Conservation (phyloP, 2,113 vertebrate genomes). For the Eolophus roseicapilla region DNA sequence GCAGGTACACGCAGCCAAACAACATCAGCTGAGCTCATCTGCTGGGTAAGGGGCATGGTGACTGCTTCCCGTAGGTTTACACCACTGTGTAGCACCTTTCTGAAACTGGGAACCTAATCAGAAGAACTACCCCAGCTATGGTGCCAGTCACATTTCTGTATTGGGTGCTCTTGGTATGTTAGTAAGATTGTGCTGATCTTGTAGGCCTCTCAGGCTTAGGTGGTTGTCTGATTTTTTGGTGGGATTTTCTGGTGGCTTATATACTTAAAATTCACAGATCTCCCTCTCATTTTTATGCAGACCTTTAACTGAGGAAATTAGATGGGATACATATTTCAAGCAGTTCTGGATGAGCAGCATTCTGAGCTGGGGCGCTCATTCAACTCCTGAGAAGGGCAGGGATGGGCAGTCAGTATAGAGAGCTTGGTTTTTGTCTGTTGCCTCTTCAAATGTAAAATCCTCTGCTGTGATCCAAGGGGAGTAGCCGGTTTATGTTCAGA, state of each 20-base stretch:
- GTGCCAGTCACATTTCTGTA: neutral
- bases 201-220: neutral
- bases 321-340: neutral
- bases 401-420: neutral
- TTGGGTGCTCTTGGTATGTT: neutral
- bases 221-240: neutral
- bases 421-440: neutral
- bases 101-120: neutral
- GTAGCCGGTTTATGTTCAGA: neutral
- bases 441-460: neutral
- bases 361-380: neutral
- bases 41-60: neutral
- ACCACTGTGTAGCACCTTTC: neutral
- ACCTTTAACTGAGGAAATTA: neutral
- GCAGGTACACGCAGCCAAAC: neutral
- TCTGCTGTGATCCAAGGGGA: neutral
- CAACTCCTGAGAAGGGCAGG: neutral
- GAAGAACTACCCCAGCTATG: neutral
- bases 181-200: neutral
- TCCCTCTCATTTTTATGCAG: neutral
- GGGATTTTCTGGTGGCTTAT: neutral
- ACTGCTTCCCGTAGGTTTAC: neutral
- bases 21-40: neutral
- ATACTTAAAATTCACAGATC: neutral
- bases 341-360: neutral